phyloP scores from a whole-genome alignment of 2,888 invertebrate species.

The Thera britannica region DNA sequence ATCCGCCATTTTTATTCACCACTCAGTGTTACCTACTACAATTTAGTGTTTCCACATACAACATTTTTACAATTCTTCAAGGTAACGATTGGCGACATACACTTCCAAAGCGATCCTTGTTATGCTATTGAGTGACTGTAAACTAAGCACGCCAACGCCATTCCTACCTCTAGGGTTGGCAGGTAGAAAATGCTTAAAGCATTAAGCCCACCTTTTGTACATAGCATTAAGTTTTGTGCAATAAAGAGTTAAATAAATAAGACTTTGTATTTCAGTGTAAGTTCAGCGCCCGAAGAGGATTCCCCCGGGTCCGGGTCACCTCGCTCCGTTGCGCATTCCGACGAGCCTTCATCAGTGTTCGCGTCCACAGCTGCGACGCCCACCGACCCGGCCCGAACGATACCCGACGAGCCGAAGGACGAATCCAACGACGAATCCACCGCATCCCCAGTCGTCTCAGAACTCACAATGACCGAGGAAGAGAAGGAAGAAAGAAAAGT shows the following conservation, averaged over 20 bases:
- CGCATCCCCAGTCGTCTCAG: slow-evolving; percentile 49
- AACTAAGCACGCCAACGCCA: too few species aligned
- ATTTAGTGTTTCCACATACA: too few species aligned
- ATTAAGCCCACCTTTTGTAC: too few species aligned
- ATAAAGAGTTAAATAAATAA: too few species aligned
- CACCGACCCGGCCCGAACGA: slow-evolving; percentile 52
- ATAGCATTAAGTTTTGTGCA: too few species aligned
- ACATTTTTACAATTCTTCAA: too few species aligned
- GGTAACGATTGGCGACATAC: too few species aligned
- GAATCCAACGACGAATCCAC: slow-evolving; percentile 49
- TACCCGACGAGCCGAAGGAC: slow-evolving; percentile 44
- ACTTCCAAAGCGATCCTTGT: neutral
- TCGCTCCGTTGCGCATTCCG: slow-evolving; percentile 69
- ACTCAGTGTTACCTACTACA: too few species aligned
- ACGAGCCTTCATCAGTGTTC: slow-evolving; percentile 78
- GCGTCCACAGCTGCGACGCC: slow-evolving; percentile 76
- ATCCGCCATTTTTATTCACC: too few species aligned
- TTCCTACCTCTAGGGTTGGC: too few species aligned
- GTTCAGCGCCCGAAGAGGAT: slow-evolving; percentile 88
- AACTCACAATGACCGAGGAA: slow-evolving; percentile 41
- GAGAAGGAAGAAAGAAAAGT: slow-evolving; percentile 56
- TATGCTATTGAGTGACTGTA: neutral
- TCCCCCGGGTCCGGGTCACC: slow-evolving; percentile 66
- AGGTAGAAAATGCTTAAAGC: too few species aligned
- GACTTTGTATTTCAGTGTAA: slow-evolving; percentile 80